These are phyloP conservation scores for Pinna nobilis DNA, from an alignment of 1,140 invertebrate genomes.

Conservation along the genomic window DNA sequence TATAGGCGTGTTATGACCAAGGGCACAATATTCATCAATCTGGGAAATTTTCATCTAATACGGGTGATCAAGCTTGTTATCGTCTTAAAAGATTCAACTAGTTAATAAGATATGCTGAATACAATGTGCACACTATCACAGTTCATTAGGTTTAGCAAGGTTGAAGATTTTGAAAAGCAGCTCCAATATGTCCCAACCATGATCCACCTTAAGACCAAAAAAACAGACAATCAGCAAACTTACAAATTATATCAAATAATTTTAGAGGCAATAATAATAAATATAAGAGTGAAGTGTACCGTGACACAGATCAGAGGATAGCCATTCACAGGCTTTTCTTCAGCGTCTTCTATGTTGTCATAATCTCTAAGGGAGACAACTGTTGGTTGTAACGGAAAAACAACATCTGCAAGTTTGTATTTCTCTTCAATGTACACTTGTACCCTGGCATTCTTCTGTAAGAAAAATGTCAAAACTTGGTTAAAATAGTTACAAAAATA, in stretches of 20 bases:
- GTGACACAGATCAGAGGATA: conserved; percentile 75
- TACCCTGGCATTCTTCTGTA: conserved; percentile 63
- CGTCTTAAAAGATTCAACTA: too few species aligned
- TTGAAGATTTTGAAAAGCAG: too few species aligned
- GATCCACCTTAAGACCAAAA: too few species aligned
- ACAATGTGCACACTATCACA: too few species aligned
- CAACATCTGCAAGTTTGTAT: conserved; percentile 70
- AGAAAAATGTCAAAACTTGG: conserved; percentile 3
- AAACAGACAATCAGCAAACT: neutral
- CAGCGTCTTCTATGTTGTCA: conserved; percentile 52
- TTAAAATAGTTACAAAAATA: neutral
- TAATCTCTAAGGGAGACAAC: conserved; percentile 73
- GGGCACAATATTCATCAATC: too few species aligned
- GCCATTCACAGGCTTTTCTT: conserved; percentile 64
- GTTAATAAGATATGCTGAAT: too few species aligned
- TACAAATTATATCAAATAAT: neutral
- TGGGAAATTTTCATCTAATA: too few species aligned
- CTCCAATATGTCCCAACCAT: too few species aligned
- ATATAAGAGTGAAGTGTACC: conserved; percentile 55
- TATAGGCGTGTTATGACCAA: too few species aligned
- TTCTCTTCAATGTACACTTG: conserved; percentile 73
- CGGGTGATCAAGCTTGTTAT: too few species aligned
- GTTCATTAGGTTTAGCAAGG: too few species aligned
- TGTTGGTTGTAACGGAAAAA: conserved; percentile 69
- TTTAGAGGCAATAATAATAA: neutral